phyloP scores from a whole-genome alignment of 2,888 invertebrate genomes.

The Aromia moschata region DNA sequence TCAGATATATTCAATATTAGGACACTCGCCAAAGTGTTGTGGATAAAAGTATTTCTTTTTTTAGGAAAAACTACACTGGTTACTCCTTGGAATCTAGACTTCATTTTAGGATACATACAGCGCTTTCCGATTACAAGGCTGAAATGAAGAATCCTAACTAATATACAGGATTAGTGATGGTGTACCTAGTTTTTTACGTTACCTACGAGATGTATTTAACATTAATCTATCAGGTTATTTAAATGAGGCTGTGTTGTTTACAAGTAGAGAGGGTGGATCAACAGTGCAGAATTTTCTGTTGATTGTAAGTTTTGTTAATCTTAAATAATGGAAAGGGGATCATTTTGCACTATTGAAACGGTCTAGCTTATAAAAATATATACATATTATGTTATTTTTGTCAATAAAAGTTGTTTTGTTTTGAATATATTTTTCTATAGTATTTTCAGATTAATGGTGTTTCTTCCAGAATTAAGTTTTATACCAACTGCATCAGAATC shows the following conservation, averaged over 20 bases:
- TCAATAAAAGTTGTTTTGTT: slow-evolving; percentile 4
- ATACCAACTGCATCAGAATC: too few species aligned
- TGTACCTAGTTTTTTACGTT: slow-evolving; percentile 5
- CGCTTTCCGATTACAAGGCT: slow-evolving; percentile 65
- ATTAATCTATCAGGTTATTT: slow-evolving; percentile 3
- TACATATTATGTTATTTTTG: slow-evolving; percentile 9
- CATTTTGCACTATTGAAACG: neutral
- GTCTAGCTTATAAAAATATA: neutral
- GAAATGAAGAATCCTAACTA: slow-evolving; percentile 43
- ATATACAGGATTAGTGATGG: neutral
- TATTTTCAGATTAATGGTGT: neutral
- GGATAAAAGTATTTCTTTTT: too few species aligned
- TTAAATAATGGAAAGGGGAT: neutral
- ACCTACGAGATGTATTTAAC: slow-evolving; percentile 12
- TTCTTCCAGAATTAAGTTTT: neutral
- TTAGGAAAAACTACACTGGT: slow-evolving; percentile 86
- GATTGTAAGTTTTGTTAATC: too few species aligned
- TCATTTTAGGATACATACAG: slow-evolving; percentile 89
- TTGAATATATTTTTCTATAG: neutral
- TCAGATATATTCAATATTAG: too few species aligned
- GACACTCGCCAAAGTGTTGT: too few species aligned
- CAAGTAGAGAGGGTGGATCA: neutral
- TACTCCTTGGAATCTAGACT: slow-evolving; percentile 88
- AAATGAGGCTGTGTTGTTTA: slow-evolving; percentile 12
- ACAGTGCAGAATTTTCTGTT: neutral